Percentiles rank a stretch among this genome's conserved stretches.
phyloP scores from a whole-genome alignment of 2,797 vertebrate genomes.

The Calcarius lapponicus region DNA sequence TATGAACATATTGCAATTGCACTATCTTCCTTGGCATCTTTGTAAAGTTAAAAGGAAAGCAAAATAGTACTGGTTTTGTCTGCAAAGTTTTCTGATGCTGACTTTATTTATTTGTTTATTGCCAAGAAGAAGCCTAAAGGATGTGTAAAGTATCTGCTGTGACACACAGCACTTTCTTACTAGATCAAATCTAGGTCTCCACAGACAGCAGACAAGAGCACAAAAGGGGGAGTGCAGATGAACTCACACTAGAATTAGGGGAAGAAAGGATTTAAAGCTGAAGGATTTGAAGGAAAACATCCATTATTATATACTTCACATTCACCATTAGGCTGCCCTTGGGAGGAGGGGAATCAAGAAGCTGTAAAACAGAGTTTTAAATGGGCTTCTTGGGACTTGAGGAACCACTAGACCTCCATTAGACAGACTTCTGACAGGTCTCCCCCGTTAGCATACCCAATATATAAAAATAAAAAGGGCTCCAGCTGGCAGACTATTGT shows the following conservation, averaged over 20 bases:
- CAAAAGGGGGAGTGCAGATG: slow-evolving; percentile 7
- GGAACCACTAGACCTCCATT: not conserved
- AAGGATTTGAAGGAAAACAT: slow-evolving; percentile 25
- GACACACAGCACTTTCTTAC: not conserved
- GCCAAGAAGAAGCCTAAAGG: slow-evolving; percentile 37
- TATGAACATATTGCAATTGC: slow-evolving; percentile 6
- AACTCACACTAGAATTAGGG: slow-evolving; percentile 44
- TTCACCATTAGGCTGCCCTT: slow-evolving; percentile 35
- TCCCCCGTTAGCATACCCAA: not conserved
- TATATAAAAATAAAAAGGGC: not conserved
- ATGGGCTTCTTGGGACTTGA: not conserved
- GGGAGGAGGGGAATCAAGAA: not conserved
- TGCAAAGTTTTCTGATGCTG: slow-evolving; percentile 12
- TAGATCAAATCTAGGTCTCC: slow-evolving; percentile 46
- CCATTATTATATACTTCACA: slow-evolving; percentile 19
- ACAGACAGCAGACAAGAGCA: not conserved
- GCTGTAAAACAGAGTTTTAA: slow-evolving; percentile 15
- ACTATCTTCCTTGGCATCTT: slow-evolving; percentile 52
- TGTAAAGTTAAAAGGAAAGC: slow-evolving; percentile 12
- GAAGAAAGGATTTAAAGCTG: slow-evolving; percentile 45
- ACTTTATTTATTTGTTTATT: slow-evolving; percentile 62
- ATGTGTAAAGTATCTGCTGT: slow-evolving; percentile 36
- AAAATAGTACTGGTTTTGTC: not conserved
- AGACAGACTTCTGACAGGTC: not conserved
- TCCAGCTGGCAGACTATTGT: not conserved